Conservation (phyloP, 2,797 vertebrate species). For the Catostomus latipinnis region DNA sequence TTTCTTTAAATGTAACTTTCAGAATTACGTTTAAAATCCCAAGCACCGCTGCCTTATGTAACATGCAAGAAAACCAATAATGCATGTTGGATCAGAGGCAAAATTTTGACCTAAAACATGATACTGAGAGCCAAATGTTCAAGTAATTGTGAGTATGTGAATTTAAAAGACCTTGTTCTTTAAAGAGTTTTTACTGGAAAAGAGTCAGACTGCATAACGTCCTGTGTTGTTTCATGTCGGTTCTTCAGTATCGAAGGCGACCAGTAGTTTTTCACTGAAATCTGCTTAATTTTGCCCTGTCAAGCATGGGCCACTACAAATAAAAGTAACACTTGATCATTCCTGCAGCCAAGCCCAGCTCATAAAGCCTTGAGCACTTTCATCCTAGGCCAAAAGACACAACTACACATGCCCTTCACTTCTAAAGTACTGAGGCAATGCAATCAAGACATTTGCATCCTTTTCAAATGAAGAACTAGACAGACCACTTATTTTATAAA, state of each 20-base stretch:
- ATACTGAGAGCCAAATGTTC: not conserved
- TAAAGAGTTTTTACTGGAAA: not conserved
- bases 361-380: conserved; percentile 3
- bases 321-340: conserved; percentile 2
- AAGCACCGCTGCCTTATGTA: not conserved
- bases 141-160: not conserved
- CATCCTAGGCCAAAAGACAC: conserved; percentile 69
- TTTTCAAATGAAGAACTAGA: conserved; percentile 53
- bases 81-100: not conserved
- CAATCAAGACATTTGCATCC: conserved; percentile 58
- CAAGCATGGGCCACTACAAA: not conserved
- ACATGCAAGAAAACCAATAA: not conserved
- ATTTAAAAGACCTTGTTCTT: not conserved
- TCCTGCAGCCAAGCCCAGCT: not conserved
- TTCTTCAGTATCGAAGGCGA: not conserved
- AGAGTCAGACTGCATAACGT: not conserved
- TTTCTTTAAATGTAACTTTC: not conserved
- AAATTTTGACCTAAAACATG: not conserved
- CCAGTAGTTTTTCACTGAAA: not conserved
- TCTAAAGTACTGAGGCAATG: conserved; percentile 48
- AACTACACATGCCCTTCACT: conserved; percentile 64
- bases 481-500: conserved; percentile 49
- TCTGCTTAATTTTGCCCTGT: not conserved
- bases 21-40: conserved; percentile 13
- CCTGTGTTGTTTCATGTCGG: not conserved